phyloP scores from a whole-genome alignment of 2,113 vertebrate species.

The Leptobrachium ailaonicum region DNA sequence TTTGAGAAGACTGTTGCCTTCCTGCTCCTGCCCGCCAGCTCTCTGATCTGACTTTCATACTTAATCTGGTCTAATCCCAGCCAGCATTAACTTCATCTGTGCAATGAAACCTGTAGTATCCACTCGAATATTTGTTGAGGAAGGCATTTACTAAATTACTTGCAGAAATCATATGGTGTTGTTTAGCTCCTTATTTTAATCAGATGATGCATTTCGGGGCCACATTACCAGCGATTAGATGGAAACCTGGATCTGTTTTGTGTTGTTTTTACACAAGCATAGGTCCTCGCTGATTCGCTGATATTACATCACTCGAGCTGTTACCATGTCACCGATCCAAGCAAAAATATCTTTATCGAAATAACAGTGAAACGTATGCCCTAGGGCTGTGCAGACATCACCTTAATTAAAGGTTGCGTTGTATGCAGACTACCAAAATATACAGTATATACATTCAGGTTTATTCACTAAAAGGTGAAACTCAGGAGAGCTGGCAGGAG shows the following conservation, averaged over 20 bases:
- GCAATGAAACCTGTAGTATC: conserved; percentile 80
- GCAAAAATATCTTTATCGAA: neutral
- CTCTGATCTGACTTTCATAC: conserved; percentile 79
- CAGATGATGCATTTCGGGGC: conserved; percentile 69
- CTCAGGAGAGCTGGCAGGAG: no score
- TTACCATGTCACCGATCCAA: neutral
- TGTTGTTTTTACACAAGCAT: conserved; percentile 55
- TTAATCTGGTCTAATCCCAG: conserved; percentile 85
- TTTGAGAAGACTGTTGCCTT: conserved; percentile 68
- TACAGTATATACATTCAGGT: no score
- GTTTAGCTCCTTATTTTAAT: conserved; percentile 80
- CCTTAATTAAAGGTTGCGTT: no score
- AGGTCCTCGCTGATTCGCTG: conserved; percentile 56
- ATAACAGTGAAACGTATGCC: no score
- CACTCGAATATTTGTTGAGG: conserved; percentile 74
- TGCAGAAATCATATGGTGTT: conserved; percentile 76
- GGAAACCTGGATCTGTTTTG: conserved; percentile 63
- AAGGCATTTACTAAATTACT: conserved; percentile 86
- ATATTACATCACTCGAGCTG: conserved; percentile 8
- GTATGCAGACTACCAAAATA: no score
- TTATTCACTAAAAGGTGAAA: no score
- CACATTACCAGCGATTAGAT: conserved; percentile 70
- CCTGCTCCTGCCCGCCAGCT: conserved; percentile 67
- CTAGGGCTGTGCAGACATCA: no score
- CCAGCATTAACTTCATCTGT: conserved; percentile 80